phyloP scores from a whole-genome alignment of 2,797 vertebrate genomes.

The Delichon dasypus region DNA sequence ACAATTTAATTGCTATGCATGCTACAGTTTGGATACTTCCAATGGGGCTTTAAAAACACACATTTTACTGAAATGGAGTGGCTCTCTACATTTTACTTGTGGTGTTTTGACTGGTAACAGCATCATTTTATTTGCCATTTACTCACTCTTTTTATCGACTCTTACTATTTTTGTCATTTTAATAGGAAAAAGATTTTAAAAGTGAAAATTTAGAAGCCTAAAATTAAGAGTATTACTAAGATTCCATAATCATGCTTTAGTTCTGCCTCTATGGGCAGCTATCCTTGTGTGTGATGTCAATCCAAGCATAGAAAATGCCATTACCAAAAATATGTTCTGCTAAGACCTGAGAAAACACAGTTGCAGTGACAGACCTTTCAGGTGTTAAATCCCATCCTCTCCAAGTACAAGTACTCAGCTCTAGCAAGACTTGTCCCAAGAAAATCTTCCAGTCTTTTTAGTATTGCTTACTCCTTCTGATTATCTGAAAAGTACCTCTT shows the following conservation, averaged over 20 bases:
- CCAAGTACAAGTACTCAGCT: background rate
- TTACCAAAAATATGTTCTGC: background rate
- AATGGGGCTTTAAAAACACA: background rate
- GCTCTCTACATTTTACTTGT: background rate
- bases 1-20: slow-evolving; percentile 6
- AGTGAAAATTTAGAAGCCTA: background rate
- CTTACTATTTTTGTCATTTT: background rate
- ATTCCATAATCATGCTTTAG: background rate
- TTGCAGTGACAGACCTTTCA: background rate
- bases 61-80: background rate
- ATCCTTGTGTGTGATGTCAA: background rate
- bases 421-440: background rate
- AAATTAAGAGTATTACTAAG: background rate
- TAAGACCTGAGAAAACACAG: background rate
- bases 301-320: background rate
- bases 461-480: background rate
- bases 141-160: background rate
- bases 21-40: background rate
- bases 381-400: background rate
- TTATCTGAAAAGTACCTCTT: background rate
- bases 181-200: background rate
- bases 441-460: background rate
- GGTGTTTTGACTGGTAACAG: background rate
- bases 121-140: background rate
- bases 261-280: background rate